phyloP scores from a whole-genome alignment of 2,113 vertebrate species.

The Rhabdornis inornatus region DNA sequence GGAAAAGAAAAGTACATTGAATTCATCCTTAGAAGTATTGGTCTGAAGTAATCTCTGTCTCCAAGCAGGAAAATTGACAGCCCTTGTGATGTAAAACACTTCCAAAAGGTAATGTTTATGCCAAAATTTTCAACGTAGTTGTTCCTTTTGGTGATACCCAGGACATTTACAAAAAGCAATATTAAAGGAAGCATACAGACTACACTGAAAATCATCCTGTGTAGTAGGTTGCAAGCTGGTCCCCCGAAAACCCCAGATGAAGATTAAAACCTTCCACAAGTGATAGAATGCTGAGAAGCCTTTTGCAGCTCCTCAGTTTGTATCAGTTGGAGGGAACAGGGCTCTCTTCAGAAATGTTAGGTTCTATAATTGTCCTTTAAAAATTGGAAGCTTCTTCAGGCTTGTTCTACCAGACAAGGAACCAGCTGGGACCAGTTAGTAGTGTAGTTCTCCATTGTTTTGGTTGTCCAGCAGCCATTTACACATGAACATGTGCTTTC shows the following conservation, averaged over 20 bases:
- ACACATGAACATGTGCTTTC: background rate
- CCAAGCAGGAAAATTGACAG: background rate
- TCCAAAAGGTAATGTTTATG: background rate
- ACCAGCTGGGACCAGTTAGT: background rate
- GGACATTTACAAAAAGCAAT: background rate
- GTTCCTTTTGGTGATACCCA: background rate
- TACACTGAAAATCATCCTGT: background rate
- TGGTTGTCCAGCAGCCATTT: background rate
- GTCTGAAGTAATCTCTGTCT: background rate
- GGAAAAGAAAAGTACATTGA: background rate
- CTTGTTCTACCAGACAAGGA: background rate
- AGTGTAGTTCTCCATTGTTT: background rate
- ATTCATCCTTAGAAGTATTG: background rate
- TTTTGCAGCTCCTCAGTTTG: background rate
- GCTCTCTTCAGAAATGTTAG: background rate
- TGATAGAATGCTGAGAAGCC: background rate
- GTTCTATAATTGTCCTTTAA: background rate
- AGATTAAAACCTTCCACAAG: background rate
- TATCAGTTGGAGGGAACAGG: background rate
- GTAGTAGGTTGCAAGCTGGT: background rate
- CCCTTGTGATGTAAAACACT: background rate
- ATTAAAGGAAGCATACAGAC: background rate
- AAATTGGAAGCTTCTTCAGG: background rate
- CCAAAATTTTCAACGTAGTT: background rate
- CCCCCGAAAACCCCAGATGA: background rate